Conservation (phyloP, 2,113 vertebrate genomes). For the Eudyptes chrysolophus region DNA sequence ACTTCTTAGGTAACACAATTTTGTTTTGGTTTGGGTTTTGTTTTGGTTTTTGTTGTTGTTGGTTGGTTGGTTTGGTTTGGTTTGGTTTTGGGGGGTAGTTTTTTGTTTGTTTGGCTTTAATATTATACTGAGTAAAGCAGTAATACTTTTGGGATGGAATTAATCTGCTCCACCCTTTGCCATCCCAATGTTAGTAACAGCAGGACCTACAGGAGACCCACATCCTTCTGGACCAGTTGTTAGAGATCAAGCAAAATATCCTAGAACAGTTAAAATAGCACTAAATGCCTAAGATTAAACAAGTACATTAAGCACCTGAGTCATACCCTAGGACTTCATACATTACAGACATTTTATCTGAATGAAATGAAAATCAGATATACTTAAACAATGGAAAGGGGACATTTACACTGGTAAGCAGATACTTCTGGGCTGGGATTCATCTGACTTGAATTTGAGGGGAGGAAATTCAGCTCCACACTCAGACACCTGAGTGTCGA, state of each 20-base stretch:
- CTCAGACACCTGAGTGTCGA: background rate
- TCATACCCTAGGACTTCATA: background rate
- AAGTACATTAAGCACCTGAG: background rate
- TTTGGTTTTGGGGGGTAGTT: accelerated
- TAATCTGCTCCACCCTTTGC: background rate
- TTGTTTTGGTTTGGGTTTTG: background rate
- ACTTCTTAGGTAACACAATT: background rate
- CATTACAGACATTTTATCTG: background rate
- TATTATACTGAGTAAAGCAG: background rate
- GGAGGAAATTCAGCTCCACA: background rate
- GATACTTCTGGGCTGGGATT: background rate
- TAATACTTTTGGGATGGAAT: background rate
- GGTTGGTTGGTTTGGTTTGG: background rate
- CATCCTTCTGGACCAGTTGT: background rate
- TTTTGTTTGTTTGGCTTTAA: background rate
- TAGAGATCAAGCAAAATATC: background rate
- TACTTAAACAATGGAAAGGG: background rate
- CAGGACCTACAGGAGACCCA: background rate
- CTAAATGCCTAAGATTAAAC: background rate
- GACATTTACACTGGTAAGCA: background rate
- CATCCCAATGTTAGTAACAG: background rate
- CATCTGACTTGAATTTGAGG: background rate
- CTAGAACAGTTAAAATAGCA: background rate
- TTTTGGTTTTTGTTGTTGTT: no score
- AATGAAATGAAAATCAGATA: background rate